These are phyloP conservation scores for Carduelis carduelis DNA, from an alignment of 2,797 vertebrate species.

Conservation along the genomic window DNA sequence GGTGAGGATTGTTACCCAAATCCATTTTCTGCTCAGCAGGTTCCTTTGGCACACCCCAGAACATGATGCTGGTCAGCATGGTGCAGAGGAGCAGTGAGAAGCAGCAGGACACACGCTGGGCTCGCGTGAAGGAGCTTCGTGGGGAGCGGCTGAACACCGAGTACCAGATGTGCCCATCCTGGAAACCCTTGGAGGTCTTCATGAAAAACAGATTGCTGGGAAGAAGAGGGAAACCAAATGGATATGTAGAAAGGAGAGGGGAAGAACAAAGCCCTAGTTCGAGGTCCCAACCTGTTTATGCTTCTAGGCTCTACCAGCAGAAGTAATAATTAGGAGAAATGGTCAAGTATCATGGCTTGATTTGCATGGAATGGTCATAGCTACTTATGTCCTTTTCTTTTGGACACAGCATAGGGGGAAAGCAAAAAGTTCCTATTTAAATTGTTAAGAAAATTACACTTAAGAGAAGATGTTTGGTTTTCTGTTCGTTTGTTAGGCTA, in stretches of 20 bases:
- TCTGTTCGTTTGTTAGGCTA: not conserved
- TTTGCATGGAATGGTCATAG: not conserved
- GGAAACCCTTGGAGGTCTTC: constrained; percentile 91
- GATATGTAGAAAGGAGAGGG: not conserved
- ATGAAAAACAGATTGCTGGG: constrained; percentile 90
- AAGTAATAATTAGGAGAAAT: not conserved
- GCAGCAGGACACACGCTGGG: constrained; percentile 92
- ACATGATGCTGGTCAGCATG: constrained; percentile 97
- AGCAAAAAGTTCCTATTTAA: not conserved
- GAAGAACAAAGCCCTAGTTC: not conserved
- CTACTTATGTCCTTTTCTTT: not conserved
- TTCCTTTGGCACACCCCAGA: constrained; percentile 92
- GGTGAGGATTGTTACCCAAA: constrained; percentile 77
- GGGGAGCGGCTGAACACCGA: constrained; percentile 88
- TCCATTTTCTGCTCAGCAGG: constrained; percentile 96
- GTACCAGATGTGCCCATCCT: constrained; percentile 93
- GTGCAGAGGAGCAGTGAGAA: constrained; percentile 95
- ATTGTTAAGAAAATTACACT: not conserved
- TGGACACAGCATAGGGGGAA: not conserved
- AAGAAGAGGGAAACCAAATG: not conserved
- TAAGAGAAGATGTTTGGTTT: not conserved
- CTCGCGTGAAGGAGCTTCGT: constrained; percentile 87
- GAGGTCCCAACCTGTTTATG: not conserved
- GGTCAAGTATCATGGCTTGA: not conserved
- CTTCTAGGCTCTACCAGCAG: not conserved